These are phyloP conservation scores for Gymnocheta viridis DNA, from an alignment of 2,888 invertebrate genomes.

Conservation along the genomic window DNA sequence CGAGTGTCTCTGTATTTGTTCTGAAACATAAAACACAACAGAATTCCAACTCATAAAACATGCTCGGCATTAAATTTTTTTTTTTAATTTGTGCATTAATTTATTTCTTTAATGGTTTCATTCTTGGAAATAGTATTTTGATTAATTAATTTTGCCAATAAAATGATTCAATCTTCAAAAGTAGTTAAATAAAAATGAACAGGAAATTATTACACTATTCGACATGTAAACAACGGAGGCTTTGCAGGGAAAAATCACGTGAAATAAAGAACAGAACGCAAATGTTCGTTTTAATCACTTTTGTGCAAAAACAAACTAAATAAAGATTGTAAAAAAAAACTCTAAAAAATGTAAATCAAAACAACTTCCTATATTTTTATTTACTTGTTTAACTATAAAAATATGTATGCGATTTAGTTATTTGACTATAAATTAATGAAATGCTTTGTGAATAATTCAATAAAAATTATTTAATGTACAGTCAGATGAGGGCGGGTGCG, in stretches of 20 bases:
- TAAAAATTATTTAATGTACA: slow-evolving; percentile 4
- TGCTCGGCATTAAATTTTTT: slow-evolving; percentile 20
- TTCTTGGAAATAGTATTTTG: not conserved
- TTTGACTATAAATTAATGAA: not conserved
- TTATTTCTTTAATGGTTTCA: not conserved
- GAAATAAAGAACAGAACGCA: not conserved
- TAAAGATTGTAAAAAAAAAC: slow-evolving; percentile 6
- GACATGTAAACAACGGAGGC: not conserved
- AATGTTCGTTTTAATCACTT: not conserved
- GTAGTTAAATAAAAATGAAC: not conserved
- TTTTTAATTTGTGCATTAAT: not conserved
- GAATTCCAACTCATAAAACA: not conserved
- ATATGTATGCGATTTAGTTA: not conserved
- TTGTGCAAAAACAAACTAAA: not conserved
- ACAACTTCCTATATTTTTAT: slow-evolving; percentile 44
- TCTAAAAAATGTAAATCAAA: not conserved
- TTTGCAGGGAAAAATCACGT: not conserved
- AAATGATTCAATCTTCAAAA: not conserved
- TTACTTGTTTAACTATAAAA: not conserved
- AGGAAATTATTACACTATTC: slow-evolving; percentile 41
- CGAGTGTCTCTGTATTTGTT: not conserved
- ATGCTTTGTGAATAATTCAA: slow-evolving; percentile 40
- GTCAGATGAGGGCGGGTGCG: slow-evolving; percentile 26
- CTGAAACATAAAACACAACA: not conserved
- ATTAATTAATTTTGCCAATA: slow-evolving; percentile 8